Evolutionary conservation across 2,797 vertebrate species (phyloP).

Genomic region (Coregonus ussuriensis): DNA sequence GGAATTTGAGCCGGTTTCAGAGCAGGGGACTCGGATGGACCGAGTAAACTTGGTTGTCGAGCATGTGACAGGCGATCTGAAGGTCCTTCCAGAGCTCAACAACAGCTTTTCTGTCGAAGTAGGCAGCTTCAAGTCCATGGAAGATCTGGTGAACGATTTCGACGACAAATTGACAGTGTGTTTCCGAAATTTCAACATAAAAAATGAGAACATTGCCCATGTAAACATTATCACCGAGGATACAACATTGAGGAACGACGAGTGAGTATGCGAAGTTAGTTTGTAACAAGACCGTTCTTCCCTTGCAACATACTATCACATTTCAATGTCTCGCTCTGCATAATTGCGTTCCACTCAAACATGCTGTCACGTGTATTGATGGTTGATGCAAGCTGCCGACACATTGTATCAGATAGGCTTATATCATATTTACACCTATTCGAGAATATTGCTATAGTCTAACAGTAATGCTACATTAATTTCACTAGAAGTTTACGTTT

Average conservation of each 20-base stretch:
- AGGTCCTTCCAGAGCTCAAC: constrained; percentile 35
- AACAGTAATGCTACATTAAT: background rate
- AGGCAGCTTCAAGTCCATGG: constrained; percentile 52
- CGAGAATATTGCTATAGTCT: background rate
- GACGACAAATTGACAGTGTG: constrained; percentile 84
- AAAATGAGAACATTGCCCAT: constrained; percentile 68
- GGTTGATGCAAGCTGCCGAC: background rate
- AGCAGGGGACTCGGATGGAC: constrained; percentile 52
- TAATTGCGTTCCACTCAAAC: too few relatives aligned
- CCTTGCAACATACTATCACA: background rate
- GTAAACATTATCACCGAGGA: constrained; percentile 81
- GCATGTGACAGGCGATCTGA: constrained; percentile 57
- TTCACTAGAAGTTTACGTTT: background rate
- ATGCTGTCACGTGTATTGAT: background rate
- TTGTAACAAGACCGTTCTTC: constrained; percentile 13
- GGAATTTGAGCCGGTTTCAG: constrained; percentile 65
- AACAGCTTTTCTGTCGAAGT: constrained; percentile 38
- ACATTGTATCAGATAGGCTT: background rate
- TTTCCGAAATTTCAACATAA: constrained; percentile 73
- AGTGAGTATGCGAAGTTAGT: constrained; percentile 79
- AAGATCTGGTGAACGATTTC: constrained; percentile 66
- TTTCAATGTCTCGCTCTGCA: background rate
- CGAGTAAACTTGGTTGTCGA: constrained; percentile 49
- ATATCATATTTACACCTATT: background rate
- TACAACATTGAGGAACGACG: constrained; percentile 82